Conservation (phyloP, 37 sponge, comb jelly and placozoan species). For the Haliclona indistincta region DNA sequence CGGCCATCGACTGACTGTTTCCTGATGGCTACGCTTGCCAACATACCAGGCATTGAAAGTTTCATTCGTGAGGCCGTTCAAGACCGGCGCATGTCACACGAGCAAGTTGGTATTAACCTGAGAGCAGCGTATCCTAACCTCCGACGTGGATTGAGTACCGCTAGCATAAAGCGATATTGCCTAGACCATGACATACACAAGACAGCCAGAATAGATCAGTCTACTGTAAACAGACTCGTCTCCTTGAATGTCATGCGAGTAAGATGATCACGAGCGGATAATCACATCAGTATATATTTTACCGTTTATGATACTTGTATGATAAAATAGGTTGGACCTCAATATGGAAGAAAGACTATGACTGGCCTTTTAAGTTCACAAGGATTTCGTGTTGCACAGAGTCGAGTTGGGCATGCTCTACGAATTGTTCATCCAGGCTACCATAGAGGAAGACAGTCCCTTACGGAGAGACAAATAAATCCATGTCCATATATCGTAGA, state of each 20-base stretch:
- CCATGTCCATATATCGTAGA: conserved; percentile 33
- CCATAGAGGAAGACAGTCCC: neutral
- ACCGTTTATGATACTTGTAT: too few species aligned
- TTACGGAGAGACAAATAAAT: neutral
- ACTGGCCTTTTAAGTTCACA: conserved; percentile 22
- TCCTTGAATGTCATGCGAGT: too few species aligned
- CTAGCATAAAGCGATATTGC: conserved; percentile 24
- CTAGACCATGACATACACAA: conserved; percentile 9
- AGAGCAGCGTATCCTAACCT: neutral
- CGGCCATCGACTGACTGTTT: too few species aligned
- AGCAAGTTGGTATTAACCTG: neutral
- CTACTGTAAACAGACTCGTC: too few species aligned
- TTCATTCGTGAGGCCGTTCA: neutral
- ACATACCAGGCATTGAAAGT: neutral
- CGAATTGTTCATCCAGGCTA: conserved; percentile 18
- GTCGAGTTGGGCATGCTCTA: conserved; percentile 10
- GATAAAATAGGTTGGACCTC: conserved; percentile 56
- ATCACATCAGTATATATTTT: too few species aligned
- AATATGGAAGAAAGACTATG: conserved; percentile 40
- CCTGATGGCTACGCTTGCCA: neutral
- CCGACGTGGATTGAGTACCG: conserved; percentile 1
- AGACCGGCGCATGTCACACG: neutral
- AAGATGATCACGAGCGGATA: too few species aligned
- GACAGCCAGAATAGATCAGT: conserved; percentile 18
- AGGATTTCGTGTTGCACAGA: conserved; percentile 20